Evolutionary conservation across 35 echinoderm and acorn worm genomes (phyloP).

Genomic region (Strongylocentrotus purpuratus): DNA sequence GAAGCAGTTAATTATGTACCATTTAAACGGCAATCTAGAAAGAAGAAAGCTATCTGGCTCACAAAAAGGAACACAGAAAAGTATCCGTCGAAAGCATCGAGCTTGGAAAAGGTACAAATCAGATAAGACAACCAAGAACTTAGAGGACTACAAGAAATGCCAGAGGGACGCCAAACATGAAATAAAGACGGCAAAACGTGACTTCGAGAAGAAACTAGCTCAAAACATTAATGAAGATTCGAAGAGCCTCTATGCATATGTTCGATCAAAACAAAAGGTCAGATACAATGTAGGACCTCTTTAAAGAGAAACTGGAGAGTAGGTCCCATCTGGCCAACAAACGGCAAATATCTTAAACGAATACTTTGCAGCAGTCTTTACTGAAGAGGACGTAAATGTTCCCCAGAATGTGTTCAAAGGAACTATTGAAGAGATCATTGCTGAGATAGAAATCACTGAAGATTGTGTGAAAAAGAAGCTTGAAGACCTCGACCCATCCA

Average conservation of each 20-base stretch:
- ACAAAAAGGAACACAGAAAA: not conserved
- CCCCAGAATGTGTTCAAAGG: no score
- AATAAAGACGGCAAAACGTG: no score
- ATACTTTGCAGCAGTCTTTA: no score
- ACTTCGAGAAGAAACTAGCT: conserved; percentile 54
- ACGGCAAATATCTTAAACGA: conserved; percentile 31
- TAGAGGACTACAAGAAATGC: conserved; percentile 43
- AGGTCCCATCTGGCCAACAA: not conserved
- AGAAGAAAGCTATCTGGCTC: no score
- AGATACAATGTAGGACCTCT: conserved; percentile 57
- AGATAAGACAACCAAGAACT: conserved; percentile 20
- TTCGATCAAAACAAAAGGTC: conserved; percentile 59
- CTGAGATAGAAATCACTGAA: no score
- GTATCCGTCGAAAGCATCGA: conserved; percentile 23
- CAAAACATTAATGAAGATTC: conserved; percentile 58
- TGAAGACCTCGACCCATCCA: no score
- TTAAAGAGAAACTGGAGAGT: not conserved
- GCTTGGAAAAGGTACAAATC: conserved; percentile 45
- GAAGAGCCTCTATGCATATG: conserved; percentile 53
- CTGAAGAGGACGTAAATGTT: no score
- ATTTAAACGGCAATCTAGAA: conserved; percentile 34
- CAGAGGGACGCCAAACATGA: no score
- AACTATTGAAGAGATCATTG: no score
- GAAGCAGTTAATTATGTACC: conserved; percentile 36
- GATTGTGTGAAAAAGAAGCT: no score